Base-by-base conservation (phyloP, 2,797 vertebrate genomes). In the Uromys caudimaculatus region DNA sequence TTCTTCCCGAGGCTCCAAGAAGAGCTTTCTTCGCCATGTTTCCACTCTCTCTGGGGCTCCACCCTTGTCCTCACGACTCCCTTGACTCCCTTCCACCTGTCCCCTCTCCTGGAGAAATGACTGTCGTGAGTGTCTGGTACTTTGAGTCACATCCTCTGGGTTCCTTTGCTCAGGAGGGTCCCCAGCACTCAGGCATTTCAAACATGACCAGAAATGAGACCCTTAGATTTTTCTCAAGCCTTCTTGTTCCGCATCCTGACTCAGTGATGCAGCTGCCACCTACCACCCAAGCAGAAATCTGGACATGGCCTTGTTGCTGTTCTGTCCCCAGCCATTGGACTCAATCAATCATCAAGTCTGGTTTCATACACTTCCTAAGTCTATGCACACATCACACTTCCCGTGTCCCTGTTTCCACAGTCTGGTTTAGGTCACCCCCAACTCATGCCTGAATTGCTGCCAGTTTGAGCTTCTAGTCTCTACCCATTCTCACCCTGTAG, bases 401-500 rank as follows among this genome's bases (percentile, higher is more conserved):
- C 44, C 50, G 69, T 62, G 64, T 76, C 58, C 71, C 52, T 6
- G 0, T 23, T 84, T 79, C 78, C 54, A 62, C 32, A 7, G 54
- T 75, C 52, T 54, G 47, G 58, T 47, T 75, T 52, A 69, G 23
- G 84, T 69, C 0, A 12, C 24, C 47, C 29, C 64, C 38, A 41
- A 92, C 50, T 87, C 58, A 71, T 58, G 41, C 69, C 24, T 88
- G 84, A 81, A 62, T 69, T 29, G 44, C 9, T 77, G 84, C 35
- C 69, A 24, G 54, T 52, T 44, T 19, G 50, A 69, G 76, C 58
- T 78, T 75, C 85, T 6, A n/a, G 77, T 90, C 52, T 94, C 73
- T 82, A 95, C 77, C 92, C 94, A 84, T 78, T 90, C 87, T 67
- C 54, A 88, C 60, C 13, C 64, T 58, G 11, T 17, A 93, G 81